These are phyloP conservation scores for Parus major DNA, from an alignment of 2,113 vertebrate species.

Conservation along the genomic window DNA sequence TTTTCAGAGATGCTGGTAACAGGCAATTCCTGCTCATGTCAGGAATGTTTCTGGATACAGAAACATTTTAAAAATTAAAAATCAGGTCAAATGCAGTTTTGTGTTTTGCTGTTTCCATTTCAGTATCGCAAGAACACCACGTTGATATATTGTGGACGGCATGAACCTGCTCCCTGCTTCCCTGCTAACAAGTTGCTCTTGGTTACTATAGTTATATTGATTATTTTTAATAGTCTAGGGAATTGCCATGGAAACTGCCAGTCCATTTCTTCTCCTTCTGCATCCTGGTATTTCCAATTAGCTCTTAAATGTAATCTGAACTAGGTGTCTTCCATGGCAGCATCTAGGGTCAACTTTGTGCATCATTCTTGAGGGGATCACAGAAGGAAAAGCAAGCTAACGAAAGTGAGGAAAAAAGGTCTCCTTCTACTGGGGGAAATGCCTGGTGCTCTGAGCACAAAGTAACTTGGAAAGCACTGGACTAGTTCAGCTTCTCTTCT, in stretches of 20 bases:
- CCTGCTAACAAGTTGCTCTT: neutral
- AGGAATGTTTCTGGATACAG: neutral
- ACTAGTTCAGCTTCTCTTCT: neutral
- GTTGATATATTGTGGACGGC: rapidly evolving
- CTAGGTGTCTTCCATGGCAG: neutral
- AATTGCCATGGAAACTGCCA: neutral
- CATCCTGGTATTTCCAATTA: neutral
- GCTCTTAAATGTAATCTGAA: neutral
- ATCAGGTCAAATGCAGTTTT: neutral
- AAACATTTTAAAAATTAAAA: neutral
- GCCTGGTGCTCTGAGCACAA: neutral
- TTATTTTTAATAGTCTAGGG: neutral
- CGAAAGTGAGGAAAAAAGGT: neutral
- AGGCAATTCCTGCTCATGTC: neutral
- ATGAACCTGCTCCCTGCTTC: neutral
- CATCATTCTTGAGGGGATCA: neutral
- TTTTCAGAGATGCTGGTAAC: neutral
- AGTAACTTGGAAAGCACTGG: neutral
- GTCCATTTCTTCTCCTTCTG: neutral
- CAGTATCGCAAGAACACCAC: neutral
- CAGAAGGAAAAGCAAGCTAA: neutral
- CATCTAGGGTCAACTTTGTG: neutral
- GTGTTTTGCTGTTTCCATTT: neutral
- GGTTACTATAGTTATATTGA: neutral
- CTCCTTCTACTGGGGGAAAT: neutral